These are phyloP conservation scores for Ochotona princeps DNA, from an alignment of 2,113 vertebrate genomes.

Conservation along the genomic window DNA sequence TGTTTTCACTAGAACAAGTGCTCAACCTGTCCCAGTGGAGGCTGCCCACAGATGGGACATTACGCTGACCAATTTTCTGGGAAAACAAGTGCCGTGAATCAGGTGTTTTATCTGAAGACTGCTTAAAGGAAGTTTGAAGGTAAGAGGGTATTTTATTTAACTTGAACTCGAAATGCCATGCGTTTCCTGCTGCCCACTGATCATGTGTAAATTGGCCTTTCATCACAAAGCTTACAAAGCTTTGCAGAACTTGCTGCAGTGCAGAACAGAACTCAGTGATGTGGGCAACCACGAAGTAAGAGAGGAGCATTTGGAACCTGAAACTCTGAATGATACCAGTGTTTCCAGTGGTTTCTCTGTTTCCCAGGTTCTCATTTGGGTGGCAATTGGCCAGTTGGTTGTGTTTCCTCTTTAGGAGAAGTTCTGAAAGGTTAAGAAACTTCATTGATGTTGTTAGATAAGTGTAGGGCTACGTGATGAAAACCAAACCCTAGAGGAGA, in stretches of 20 bases:
- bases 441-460: too few species aligned
- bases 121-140: constrained; percentile 67
- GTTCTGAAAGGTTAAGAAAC: too few species aligned
- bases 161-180: background rate
- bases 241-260: background rate
- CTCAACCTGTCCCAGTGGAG: constrained; percentile 87
- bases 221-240: background rate
- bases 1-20: constrained; percentile 81
- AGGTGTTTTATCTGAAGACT: constrained; percentile 90
- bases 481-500: too few species aligned
- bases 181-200: background rate
- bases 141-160: constrained; percentile 82
- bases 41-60: constrained; percentile 93
- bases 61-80: constrained; percentile 85
- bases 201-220: background rate
- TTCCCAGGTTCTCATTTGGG: too few species aligned
- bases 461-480: too few species aligned
- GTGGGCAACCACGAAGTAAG: background rate
- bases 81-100: constrained; percentile 42
- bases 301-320: background rate
- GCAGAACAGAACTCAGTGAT: background rate
- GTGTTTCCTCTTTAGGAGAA: too few species aligned
- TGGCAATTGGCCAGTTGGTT: too few species aligned
- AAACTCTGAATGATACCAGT: background rate
- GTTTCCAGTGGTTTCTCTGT: too few species aligned